A percentile compares a stretch with the other conserved stretches of the same genome.
phyloP scores from a whole-genome alignment of 2,113 vertebrate species.

The Callocephalon fimbriatum region DNA sequence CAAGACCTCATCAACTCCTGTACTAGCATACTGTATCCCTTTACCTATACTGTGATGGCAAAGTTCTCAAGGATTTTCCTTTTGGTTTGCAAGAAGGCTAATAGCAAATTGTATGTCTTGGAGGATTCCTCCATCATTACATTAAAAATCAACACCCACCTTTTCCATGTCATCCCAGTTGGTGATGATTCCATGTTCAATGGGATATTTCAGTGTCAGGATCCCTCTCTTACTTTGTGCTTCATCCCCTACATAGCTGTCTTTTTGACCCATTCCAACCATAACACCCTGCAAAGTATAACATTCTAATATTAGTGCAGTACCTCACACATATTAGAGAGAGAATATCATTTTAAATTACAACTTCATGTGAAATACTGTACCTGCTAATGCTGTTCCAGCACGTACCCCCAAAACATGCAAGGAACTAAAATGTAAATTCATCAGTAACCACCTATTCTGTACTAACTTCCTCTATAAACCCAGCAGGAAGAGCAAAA shows the following conservation, averaged over 20 bases:
- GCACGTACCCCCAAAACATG: fast-evolving
- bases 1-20: not conserved
- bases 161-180: slow-evolving; percentile 37
- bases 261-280: slow-evolving; percentile 78
- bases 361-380: not conserved
- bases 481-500: not conserved
- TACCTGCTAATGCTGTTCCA: not conserved
- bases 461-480: fast-evolving
- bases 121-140: not conserved
- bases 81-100: not conserved
- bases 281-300: slow-evolving; percentile 80
- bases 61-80: not conserved
- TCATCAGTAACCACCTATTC: not conserved
- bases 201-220: slow-evolving; percentile 6
- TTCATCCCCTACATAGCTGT: slow-evolving; percentile 15
- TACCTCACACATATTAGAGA: not conserved
- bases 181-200: slow-evolving; percentile 15
- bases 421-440: not conserved
- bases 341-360: not conserved
- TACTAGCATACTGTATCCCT: not conserved
- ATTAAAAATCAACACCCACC: not conserved
- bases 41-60: too few species aligned
- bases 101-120: not conserved
- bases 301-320: not conserved
- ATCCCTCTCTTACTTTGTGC: slow-evolving; percentile 13